Evolutionary conservation across 2,888 invertebrate species (phyloP), one percentile per base, ranked within the genome.

Genomic region (Athalia circularis): DNA sequence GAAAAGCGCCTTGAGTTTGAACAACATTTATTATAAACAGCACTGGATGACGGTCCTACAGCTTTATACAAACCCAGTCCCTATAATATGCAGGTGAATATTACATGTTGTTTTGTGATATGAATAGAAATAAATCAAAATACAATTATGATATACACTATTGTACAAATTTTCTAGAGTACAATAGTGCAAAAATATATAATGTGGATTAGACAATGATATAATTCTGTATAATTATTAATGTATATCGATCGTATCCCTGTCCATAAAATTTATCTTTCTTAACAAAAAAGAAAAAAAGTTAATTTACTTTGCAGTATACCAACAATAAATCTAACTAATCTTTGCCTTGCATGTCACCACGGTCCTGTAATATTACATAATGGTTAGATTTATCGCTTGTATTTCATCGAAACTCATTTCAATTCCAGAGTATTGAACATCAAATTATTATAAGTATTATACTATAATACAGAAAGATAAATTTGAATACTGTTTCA

Each of bases 21-120:
- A 79, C 80, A 82, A 87, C 86, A 85, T 83, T 84, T 77, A 86
- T 82, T 82, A 83, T 83, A 62, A 13, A 87, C 87, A 86, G 88
- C 87, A 88, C 86, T 86, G 86, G 87, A 86, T 87, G 87, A 87
- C 83, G 86, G 83, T 87, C 86, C 87, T 88, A 88, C 86, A 82
- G 86, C 85, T 86, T 83, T 86, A 89, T 88, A 88, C 88, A 89
- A 88, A 89, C 89, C 88, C 85, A 88, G 81, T 86, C 85, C 87
- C 87, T 89, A 86, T 83, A 88, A 87, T 84, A 86, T 83, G 80
- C 88, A 29, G 29, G 29, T 29, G 29, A 29, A 29, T 29, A 88
- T 87, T 84, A 88, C 84, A 88, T 82, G 85, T 83, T 81, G 85
- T 84, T 75, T 86, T 79, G 86, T 87, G 86, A 85, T 83, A 87